Base-by-base conservation (phyloP, 2,797 vertebrate species). In the Diceros bicornis region DNA sequence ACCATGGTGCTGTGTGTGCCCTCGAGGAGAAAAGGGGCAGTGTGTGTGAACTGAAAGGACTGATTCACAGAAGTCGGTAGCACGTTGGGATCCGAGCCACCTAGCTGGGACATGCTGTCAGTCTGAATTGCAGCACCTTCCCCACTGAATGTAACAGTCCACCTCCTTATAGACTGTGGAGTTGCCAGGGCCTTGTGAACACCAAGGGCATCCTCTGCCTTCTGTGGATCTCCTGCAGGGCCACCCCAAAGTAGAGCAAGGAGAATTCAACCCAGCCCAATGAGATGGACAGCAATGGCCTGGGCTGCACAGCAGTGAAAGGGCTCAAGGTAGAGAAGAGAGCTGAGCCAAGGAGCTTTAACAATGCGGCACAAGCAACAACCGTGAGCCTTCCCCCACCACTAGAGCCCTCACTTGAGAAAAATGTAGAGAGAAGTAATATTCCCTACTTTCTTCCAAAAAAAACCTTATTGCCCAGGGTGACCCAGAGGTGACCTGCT, bases 1-100 rank as follows among this genome's bases (percentile, higher is more conserved):
- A 69, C 92, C 89, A 7, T 0, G 55, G 78, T 41, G 61, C 86
- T 74, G 37, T 29, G 89, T 88, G 87, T 57, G 74, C 62, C 62
- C 84, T 92, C n/a, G 0, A 17, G 75, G 95, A 98, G 90, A 97
- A 98, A 98, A 87, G 87, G 81, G 72, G 5, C 92, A 97, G 97
- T 98, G 97, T 98, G 4, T 93, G 52, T 20, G 89, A 27, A n/a
- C 61, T 98, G 96, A 98, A 98, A 97, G 96, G 94, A n/a, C 87
- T 20, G 61, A 98, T 98, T 98, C 98, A 98, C 87, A 79, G 92
- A 82, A 96, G 71, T 77, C 34, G 69, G 34, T 44, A 75, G 34
- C 78, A 78, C 41, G 82, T 72, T 25, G 94, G 97, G 94, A 96
- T 83, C 90, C 0, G 4, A 97, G 97, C 95, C 98, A 95, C 94